phyloP scores from a whole-genome alignment of 2,888 invertebrate genomes.

The Melieria crassipennis region DNA sequence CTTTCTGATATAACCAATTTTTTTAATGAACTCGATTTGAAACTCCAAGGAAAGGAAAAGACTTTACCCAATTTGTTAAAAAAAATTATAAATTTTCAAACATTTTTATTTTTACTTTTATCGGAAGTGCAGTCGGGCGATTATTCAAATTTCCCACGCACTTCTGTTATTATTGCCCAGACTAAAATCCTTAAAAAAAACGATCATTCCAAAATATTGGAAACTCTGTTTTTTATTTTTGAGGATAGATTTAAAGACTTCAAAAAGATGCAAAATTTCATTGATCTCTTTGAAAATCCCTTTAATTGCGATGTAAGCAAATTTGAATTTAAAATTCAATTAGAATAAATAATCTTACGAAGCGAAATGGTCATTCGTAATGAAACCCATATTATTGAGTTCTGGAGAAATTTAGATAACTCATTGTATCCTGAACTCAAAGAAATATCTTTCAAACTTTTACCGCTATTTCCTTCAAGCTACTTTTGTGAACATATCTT shows the following conservation, averaged over 20 bases:
- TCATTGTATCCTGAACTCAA: slow-evolving; percentile 12
- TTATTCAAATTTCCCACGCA: no score
- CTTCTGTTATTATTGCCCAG: no score
- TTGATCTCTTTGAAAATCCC: slow-evolving; percentile 16
- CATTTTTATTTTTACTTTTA: no score
- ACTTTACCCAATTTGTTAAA: no score
- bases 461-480: slow-evolving; percentile 19
- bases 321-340: slow-evolving; percentile 20
- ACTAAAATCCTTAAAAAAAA: no score
- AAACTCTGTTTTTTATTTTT: no score
- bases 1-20: no score
- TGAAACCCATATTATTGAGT: slow-evolving; percentile 13
- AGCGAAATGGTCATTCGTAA: slow-evolving; percentile 15
- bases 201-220: no score
- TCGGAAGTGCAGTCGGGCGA: no score
- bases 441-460: slow-evolving; percentile 9
- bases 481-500: slow-evolving; percentile 26
- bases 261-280: background rate
- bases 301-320: slow-evolving; percentile 17
- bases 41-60: no score
- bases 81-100: no score
- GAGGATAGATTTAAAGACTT: slow-evolving; percentile 4
- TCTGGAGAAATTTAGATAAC: slow-evolving; percentile 20
- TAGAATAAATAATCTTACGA: slow-evolving; percentile 24
- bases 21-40: no score